Evolutionary conservation across 2,888 invertebrate genomes (phyloP), one percentile per base, ranked within the genome.

Genomic region (Pasiphila rectangulata): DNA sequence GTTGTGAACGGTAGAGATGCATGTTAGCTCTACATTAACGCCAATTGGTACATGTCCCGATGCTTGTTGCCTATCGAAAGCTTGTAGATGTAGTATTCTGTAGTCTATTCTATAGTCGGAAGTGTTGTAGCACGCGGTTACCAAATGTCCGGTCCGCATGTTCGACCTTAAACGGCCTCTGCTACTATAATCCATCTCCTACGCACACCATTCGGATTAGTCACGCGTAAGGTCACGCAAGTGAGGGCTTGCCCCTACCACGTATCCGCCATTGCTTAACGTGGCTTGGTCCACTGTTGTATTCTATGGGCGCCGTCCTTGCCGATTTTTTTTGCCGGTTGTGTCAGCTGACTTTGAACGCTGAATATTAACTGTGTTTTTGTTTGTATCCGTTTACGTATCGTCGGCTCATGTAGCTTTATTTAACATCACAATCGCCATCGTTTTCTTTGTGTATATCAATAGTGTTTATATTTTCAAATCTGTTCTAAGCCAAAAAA

Each of bases 161-260:
- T 64, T 54, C 67, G 73, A 69, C 79, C 77, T 77, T 71, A 50
- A 69, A 68, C 70, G 73, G 69, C 77, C 77, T 75, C 70, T 67
- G 65, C 63, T 21, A 54, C 55, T 59, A n/a, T n/a, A n/a, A n/a
- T n/a, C 54, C 63, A 70, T 67, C 70, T 64, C 64, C 64, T 70
- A 72, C 71, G 61, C 71, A 64, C 62, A 56, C 65, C 65, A 55
- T 64, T 61, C 53, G 57, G 57, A 66, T 79, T 76, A 79, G 72
- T 79, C 78, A 79, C 64, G 65, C 66, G 52, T 58, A 61, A 56
- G 61, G 64, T 73, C 71, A 67, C 66, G 68, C 70, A 72, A 75
- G 64, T 62, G 62, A 62, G 68, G 75, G 72, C 64, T 71, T 68
- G 72, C 75, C 76, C 69, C 71, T 64, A 58, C 63, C 61, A 59